Evolutionary conservation across 2,113 vertebrate species (phyloP).

Genomic region (Callipepla squamata): DNA sequence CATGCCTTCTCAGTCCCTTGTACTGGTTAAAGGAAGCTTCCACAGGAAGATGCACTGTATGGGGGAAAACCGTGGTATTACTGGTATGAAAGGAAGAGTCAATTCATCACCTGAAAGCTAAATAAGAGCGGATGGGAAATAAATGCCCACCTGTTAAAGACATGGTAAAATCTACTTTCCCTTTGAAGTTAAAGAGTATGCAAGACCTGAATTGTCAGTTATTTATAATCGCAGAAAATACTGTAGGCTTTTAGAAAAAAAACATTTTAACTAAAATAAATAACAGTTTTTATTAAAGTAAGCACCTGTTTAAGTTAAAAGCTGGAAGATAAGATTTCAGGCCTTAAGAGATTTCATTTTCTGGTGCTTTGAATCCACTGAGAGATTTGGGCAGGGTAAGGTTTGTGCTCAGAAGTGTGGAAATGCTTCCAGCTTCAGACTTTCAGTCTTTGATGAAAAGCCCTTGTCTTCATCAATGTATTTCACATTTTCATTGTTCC

Average conservation of each 20-base stretch:
- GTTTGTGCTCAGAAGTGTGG: not conserved
- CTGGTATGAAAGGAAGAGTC: not conserved
- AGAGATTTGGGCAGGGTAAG: not conserved
- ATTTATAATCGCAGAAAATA: not conserved
- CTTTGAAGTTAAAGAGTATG: not conserved
- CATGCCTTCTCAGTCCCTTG: not conserved
- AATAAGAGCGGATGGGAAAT: not conserved
- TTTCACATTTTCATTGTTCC: not conserved
- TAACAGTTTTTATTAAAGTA: not conserved
- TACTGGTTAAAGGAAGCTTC: not conserved
- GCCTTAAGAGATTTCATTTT: not conserved
- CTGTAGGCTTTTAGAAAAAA: not conserved
- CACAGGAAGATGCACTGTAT: not conserved
- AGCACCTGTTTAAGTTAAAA: not conserved
- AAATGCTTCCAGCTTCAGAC: not conserved
- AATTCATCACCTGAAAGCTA: not conserved
- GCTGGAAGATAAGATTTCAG: not conserved
- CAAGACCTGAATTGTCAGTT: not conserved
- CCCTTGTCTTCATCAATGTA: not conserved
- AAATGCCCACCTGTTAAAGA: not conserved
- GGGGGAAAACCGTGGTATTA: not conserved
- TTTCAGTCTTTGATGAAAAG: not conserved
- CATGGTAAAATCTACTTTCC: not conserved
- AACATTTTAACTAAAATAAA: not conserved
- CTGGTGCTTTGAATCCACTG: not conserved